phyloP scores from a whole-genome alignment of 2,797 vertebrate genomes.

The Todus mexicanus region DNA sequence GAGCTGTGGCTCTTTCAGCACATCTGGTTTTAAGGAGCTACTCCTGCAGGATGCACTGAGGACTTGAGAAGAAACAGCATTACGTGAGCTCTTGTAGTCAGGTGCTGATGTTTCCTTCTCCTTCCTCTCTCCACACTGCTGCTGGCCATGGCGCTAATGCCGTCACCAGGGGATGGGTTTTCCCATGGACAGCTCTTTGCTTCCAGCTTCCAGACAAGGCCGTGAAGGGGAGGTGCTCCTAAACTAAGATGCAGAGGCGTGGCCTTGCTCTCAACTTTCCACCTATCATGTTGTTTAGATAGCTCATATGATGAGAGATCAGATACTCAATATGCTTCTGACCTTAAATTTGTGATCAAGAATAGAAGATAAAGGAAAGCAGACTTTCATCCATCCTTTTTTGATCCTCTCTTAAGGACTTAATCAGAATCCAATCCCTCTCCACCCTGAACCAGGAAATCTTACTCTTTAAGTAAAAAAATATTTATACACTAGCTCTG shows the following conservation, averaged over 20 bases:
- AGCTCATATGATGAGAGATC: neutral
- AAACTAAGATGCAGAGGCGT: neutral
- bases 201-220: neutral
- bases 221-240: neutral
- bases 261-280: neutral
- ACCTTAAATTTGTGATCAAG: neutral
- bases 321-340: neutral
- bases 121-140: neutral
- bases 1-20: neutral
- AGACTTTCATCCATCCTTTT: neutral
- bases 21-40: neutral
- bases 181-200: neutral
- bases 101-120: neutral
- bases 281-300: neutral
- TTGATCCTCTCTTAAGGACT: neutral
- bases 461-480: neutral
- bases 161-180: neutral
- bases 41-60: neutral
- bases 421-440: neutral
- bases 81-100: neutral
- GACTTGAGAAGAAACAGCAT: neutral
- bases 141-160: neutral
- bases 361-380: neutral
- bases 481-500: neutral
- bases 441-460: neutral